Percentiles rank a stretch among this genome's conserved stretches.
Evolutionary conservation across 1,140 invertebrate genomes (phyloP).

Genomic region (Drosophila nikananu): DNA sequence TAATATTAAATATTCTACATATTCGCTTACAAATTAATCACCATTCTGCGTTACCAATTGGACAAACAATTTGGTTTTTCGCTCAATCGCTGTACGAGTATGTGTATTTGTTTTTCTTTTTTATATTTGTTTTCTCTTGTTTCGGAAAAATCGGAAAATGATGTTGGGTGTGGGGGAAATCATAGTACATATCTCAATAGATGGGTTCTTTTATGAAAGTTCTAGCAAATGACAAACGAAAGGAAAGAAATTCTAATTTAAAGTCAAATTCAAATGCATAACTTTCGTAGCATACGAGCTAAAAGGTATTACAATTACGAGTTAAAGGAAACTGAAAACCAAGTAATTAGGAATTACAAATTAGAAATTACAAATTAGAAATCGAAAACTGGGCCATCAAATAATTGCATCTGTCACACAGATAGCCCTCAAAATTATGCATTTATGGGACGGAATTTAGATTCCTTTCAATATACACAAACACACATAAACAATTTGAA

Average conservation of each 20-base stretch:
- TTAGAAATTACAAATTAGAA: constrained; percentile 20
- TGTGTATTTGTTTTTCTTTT: constrained; percentile 36
- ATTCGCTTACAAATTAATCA: constrained; percentile 27
- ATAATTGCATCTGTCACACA: constrained; percentile 61
- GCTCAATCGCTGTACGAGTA: constrained; percentile 36
- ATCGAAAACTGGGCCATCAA: constrained; percentile 35
- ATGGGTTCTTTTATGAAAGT: constrained; percentile 24
- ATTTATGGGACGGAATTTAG: constrained; percentile 68
- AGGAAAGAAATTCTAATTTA: constrained; percentile 18
- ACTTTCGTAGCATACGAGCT: constrained; percentile 76
- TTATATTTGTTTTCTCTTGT: constrained; percentile 36
- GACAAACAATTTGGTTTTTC: constrained; percentile 16
- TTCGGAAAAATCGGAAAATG: constrained; percentile 26
- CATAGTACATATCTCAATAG: constrained; percentile 9
- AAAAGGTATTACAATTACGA: constrained; percentile 64
- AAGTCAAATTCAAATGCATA: constrained; percentile 56
- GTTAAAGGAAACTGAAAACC: constrained; percentile 27
- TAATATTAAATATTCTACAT: constrained; percentile 15
- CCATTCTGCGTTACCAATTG: constrained; percentile 27
- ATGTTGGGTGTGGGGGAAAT: constrained; percentile 8
- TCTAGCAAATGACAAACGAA: constrained; percentile 43
- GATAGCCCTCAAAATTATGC: constrained; percentile 41
- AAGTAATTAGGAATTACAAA: constrained; percentile 33
- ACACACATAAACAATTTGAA: constrained; percentile 66
- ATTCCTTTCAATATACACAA: constrained; percentile 51